Evolutionary conservation across 2,888 invertebrate species (phyloP).

Genomic region (Epiblema foenella): DNA sequence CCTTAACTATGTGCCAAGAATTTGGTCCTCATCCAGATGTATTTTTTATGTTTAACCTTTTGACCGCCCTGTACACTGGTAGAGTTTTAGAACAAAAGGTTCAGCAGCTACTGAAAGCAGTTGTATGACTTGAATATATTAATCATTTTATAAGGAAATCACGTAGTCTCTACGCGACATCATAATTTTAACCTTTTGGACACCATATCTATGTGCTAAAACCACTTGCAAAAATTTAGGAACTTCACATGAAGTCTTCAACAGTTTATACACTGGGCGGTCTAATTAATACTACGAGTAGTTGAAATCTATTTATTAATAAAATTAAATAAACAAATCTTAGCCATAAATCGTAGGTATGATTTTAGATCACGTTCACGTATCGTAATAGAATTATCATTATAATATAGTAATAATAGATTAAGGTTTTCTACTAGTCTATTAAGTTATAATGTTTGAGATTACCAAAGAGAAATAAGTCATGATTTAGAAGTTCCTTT

Average conservation of each 20-base stretch:
- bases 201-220: no score
- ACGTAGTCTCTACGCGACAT: no score
- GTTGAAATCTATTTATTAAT: neutral
- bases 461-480: constrained; percentile 40
- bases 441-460: constrained; percentile 33
- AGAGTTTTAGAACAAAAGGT: no score
- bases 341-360: neutral
- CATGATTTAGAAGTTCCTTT: constrained; percentile 12
- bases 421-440: constrained; percentile 43
- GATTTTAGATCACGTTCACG: constrained; percentile 7
- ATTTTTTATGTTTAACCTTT: neutral
- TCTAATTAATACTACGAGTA: neutral
- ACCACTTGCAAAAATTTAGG: neutral
- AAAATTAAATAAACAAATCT: constrained; percentile 1
- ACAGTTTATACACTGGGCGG: neutral
- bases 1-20: no score
- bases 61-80: neutral
- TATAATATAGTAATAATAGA: constrained; percentile 12
- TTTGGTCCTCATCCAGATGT: no score
- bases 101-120: no score
- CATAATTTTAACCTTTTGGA: no score
- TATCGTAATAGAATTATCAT: constrained; percentile 19
- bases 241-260: neutral
- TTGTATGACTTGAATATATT: no score
- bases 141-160: no score